Evolutionary conservation across 2,797 vertebrate species (phyloP).

Genomic region (Helostoma temminkii): DNA sequence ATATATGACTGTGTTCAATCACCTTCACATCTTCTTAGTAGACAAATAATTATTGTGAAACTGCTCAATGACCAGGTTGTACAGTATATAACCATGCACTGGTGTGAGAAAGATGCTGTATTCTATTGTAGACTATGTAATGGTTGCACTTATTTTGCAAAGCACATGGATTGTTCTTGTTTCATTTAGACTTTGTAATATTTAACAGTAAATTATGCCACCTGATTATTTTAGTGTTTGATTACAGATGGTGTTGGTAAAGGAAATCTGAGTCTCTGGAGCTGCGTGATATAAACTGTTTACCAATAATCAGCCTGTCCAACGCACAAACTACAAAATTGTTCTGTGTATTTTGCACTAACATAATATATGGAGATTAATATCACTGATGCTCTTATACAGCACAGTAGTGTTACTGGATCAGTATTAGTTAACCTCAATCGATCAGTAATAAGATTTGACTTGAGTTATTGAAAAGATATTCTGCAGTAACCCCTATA

Average conservation of each 20-base stretch:
- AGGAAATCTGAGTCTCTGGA: conserved; percentile 5
- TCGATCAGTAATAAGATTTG: conserved; percentile 28
- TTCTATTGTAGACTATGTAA: conserved; percentile 34
- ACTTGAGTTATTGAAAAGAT: conserved; percentile 12
- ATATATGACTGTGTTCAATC: conserved; percentile 26
- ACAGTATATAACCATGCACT: conserved; percentile 33
- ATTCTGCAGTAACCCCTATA: conserved; percentile 25
- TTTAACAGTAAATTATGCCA: conserved; percentile 39
- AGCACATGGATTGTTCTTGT: conserved; percentile 45
- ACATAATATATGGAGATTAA: conserved; percentile 41
- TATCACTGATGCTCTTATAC: conserved; percentile 57
- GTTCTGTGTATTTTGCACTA: conserved; percentile 64
- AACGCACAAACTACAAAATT: conserved; percentile 37
- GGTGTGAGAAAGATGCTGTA: conserved; percentile 18
- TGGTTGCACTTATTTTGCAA: conserved; percentile 59
- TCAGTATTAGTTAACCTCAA: conserved; percentile 39
- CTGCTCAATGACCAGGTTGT: conserved; percentile 33
- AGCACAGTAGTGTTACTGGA: conserved; percentile 29
- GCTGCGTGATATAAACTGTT: conserved; percentile 25
- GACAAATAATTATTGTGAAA: conserved; percentile 47
- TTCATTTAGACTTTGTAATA: conserved; percentile 38
- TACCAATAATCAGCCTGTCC: conserved; percentile 34
- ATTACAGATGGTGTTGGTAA: conserved; percentile 25
- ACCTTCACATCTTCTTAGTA: conserved; percentile 34
- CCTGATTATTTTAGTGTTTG: conserved; percentile 38